Conservation (phyloP, 2,797 vertebrate genomes). For the Setipinna tenuifilis region DNA sequence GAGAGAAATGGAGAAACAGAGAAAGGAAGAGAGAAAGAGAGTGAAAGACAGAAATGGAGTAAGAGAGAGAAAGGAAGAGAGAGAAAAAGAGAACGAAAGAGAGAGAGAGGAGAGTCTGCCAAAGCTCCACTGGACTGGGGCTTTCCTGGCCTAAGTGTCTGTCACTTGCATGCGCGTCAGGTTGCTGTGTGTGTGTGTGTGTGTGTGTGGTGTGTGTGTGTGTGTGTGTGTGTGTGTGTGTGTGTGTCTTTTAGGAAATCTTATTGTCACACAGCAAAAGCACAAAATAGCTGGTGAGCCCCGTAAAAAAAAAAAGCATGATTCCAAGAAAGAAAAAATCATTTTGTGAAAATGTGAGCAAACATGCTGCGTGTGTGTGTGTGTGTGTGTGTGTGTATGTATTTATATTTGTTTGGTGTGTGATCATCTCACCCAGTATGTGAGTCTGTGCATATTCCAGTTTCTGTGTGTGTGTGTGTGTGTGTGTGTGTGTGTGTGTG, state of each 20-base stretch:
- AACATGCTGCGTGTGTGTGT: neutral
- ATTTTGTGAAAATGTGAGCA: no score
- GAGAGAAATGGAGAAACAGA: no score
- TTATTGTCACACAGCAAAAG: neutral
- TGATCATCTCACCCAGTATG: no score
- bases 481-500: no score
- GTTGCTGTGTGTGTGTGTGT: neutral
- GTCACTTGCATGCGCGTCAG: neutral
- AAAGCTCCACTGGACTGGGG: neutral
- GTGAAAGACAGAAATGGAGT: no score
- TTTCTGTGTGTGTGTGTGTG: no score
- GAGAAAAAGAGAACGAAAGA: neutral
- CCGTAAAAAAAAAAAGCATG: no score
- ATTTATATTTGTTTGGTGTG: no score
- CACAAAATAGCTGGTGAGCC: no score
- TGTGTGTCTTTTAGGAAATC: neutral
- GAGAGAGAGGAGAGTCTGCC: neutral
- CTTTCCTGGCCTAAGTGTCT: neutral
- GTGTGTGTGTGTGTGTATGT: neutral
- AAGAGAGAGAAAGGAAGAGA: neutral
- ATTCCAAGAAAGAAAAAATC: no score
- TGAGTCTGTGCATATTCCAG: neutral
- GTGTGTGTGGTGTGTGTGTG: neutral
- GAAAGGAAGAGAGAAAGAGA: no score
- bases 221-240: neutral